Conservation (phyloP, 2,888 invertebrate genomes). For the Cantharis rufa region DNA sequence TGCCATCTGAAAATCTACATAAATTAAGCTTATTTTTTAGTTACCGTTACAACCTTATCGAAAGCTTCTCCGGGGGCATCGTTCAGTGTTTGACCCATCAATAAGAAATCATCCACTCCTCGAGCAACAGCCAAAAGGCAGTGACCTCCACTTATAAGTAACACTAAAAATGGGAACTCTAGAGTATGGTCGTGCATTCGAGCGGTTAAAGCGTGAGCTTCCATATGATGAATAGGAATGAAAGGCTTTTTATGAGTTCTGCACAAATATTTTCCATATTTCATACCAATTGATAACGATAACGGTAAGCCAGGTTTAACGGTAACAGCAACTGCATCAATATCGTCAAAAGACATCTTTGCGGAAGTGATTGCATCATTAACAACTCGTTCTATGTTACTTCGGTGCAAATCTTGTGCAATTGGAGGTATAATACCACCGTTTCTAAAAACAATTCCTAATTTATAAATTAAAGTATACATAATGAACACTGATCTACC, state of each 20-base stretch:
- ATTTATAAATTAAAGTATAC: not conserved
- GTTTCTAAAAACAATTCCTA: conserved; percentile 57
- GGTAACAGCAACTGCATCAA: conserved; percentile 92
- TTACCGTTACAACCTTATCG: conserved; percentile 72
- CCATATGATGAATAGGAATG: conserved; percentile 98
- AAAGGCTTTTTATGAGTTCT: conserved; percentile 73
- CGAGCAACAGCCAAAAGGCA: conserved; percentile 78
- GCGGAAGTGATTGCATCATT: conserved; percentile 68
- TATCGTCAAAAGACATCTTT: conserved; percentile 62
- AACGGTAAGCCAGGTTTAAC: conserved; percentile 82
- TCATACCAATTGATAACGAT: conserved; percentile 79
- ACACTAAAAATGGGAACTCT: conserved; percentile 84
- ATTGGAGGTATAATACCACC: conserved; percentile 91
- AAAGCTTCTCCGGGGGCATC: conserved; percentile 93
- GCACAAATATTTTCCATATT: conserved; percentile 79
- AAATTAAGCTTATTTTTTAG: not conserved
- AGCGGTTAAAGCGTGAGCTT: conserved; percentile 93
- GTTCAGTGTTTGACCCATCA: conserved; percentile 80
- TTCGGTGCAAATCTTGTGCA: conserved; percentile 79
- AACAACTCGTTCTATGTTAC: conserved; percentile 77
- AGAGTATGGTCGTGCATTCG: conserved; percentile 72
- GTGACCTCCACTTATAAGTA: conserved; percentile 94
- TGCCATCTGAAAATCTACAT: conserved; percentile 63
- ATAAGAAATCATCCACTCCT: conserved; percentile 72
- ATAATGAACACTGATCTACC: conserved; percentile 57